phyloP scores from a whole-genome alignment of 2,888 invertebrate species.

The Synanthedon formicaeformis region DNA sequence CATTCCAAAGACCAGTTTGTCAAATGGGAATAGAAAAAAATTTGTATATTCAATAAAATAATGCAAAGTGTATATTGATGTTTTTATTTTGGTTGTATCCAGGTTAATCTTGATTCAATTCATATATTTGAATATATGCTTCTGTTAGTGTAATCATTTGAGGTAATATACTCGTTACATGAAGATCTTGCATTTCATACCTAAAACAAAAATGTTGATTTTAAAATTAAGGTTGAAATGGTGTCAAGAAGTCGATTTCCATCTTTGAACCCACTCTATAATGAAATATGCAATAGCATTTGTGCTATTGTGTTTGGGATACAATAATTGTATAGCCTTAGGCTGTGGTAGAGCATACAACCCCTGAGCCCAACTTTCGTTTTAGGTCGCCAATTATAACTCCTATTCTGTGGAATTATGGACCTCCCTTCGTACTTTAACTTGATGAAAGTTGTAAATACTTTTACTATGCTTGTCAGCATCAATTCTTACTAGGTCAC shows the following conservation, averaged over 20 bases:
- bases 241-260: too few species aligned
- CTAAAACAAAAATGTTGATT: constrained; percentile 27
- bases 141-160: constrained; percentile 99
- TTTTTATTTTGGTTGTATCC: constrained; percentile 20
- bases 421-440: too few species aligned
- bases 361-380: too few species aligned
- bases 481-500: background rate
- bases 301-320: too few species aligned
- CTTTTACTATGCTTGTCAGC: background rate
- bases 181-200: constrained; percentile 95
- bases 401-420: too few species aligned
- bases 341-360: too few species aligned
- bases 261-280: too few species aligned
- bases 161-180: constrained; percentile 97
- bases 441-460: too few species aligned
- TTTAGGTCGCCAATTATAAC: too few species aligned
- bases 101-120: constrained; percentile 59
- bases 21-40: constrained; percentile 30
- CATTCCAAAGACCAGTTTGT: constrained; percentile 42
- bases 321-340: too few species aligned
- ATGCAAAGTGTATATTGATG: constrained; percentile 18
- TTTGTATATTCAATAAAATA: constrained; percentile 59
- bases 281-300: too few species aligned
- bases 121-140: constrained; percentile 95
- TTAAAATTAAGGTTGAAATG: too few species aligned